A percentile compares a stretch with the other conserved stretches of the same genome.
Evolutionary conservation across 2,113 vertebrate species (phyloP).

Genomic region (Brachyistius frenatus): DNA sequence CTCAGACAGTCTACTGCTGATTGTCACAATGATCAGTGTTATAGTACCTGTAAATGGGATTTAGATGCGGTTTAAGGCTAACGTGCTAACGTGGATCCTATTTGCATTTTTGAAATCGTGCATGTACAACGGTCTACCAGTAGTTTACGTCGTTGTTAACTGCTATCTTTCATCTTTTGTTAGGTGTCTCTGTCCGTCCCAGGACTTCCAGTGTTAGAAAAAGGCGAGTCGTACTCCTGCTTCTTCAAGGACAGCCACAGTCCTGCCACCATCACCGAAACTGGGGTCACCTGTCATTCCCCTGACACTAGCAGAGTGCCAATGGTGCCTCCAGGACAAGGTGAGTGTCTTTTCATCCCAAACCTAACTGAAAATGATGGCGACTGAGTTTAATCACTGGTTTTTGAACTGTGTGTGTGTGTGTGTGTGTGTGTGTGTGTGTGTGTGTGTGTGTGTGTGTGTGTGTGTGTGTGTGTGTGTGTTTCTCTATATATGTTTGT

Average conservation of each 20-base stretch:
- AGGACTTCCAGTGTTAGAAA: constrained; percentile 87
- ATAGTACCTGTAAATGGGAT: no score
- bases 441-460: neutral
- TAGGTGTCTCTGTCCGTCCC: constrained; percentile 91
- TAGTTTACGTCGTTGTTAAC: neutral
- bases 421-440: no score
- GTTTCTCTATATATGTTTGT: neutral
- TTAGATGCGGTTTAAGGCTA: no score
- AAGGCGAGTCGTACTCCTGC: constrained; percentile 91
- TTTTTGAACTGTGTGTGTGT: constrained; percentile 4
- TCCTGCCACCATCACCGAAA: constrained; percentile 85
- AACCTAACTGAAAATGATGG: neutral
- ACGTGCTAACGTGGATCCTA: no score
- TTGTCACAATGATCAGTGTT: no score
- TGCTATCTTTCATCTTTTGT: neutral
- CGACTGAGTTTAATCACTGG: neutral
- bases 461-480: neutral
- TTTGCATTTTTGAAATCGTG: neutral
- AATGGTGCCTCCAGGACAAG: constrained; percentile 85
- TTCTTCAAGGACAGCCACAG: constrained; percentile 88
- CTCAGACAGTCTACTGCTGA: no score
- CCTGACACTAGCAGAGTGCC: constrained; percentile 87
- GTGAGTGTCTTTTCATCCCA: constrained; percentile 78
- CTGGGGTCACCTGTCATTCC: constrained; percentile 90
- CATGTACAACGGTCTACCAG: neutral